Base-by-base conservation (phyloP, 1,140 invertebrate genomes). In the Eulimnadia texana region DNA sequence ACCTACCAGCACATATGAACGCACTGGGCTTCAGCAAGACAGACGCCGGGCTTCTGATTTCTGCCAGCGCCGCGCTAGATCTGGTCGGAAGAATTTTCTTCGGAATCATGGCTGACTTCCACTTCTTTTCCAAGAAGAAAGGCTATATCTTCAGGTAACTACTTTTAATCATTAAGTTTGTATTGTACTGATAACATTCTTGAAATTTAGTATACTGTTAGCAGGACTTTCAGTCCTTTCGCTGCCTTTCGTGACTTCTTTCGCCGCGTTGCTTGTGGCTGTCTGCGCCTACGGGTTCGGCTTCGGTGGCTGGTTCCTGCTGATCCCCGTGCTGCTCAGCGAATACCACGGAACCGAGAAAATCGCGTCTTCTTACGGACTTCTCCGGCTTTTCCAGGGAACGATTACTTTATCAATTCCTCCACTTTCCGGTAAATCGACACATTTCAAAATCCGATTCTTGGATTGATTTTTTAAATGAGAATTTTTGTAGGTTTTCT, bases 311-410 rank as follows among this genome's bases (percentile, higher is more conserved):
- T 86, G 84, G 84, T 85, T 85, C 68, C 78, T 86, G 2, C 69
- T 86, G 33, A 82, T 86, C 63, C 84, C 84, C 1, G 82, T 85
- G 19, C 71, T 86, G 22, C 74, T 86, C 20, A 82, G 83, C 1
- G 83, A 85, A 69, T 76, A 85, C 20, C 84, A 84, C 65, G 84
- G 84, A 3, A 83, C 79, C 1, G 82, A 84, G 33, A 77, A 81
- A 55, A 84, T 86, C 63, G 83, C 82, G 47, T 84, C 83, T 10
- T 84, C 81, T 20, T 86, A 85, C 67, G 84, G 84, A 3, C 74
- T 86, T 23, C 80, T 85, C 1, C 72, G 84, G 19, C 82, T 85
- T 78, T 84, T 85, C 68, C 84, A 85, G 71, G 84, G 82, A 64
- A 71, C 84, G n/a, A 82, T 82, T 0, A 83, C 83, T 11, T 82